These are phyloP conservation scores for Automeris io DNA, from an alignment of 2,888 invertebrate genomes.

Conservation along the genomic window DNA sequence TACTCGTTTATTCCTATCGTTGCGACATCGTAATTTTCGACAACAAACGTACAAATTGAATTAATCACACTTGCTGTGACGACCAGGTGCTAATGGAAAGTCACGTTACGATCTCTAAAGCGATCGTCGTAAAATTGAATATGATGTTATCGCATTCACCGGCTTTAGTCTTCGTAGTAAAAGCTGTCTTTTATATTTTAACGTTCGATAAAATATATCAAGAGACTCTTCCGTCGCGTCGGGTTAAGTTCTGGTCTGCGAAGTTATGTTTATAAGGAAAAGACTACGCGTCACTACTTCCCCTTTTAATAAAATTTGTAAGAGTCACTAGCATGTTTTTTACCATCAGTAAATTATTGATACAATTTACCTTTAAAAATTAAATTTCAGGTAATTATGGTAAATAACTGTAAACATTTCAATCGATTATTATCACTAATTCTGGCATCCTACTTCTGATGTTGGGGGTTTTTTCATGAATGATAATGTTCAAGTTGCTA, in stretches of 20 bases:
- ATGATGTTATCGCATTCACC: not conserved
- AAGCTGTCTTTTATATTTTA: not conserved
- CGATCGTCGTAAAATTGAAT: constrained; percentile 14
- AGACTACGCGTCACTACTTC: constrained; percentile 18
- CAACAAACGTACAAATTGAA: constrained; percentile 61
- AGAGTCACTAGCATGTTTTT: no score
- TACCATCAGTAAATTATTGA: no score
- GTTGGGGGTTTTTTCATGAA: no score
- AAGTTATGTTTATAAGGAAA: constrained; percentile 15
- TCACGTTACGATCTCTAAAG: constrained; percentile 43
- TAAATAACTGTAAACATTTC: no score
- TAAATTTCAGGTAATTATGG: no score
- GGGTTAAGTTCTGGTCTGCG: constrained; percentile 13
- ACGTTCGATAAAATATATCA: not conserved
- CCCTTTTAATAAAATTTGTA: constrained; percentile 19
- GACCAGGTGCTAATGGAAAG: constrained; percentile 61
- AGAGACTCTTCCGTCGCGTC: not conserved
- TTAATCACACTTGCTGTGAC: constrained; percentile 58
- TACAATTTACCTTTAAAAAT: no score
- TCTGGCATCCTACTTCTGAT: no score
- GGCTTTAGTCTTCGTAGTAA: not conserved
- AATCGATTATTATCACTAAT: no score
- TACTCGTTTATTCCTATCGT: constrained; percentile 27
- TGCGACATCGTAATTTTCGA: constrained; percentile 50
- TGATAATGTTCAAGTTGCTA: no score